Percentiles rank a stretch among this genome's conserved stretches.
These are phyloP conservation scores for Limnephilus marmoratus DNA, from an alignment of 2,888 invertebrate genomes.

Conservation along the genomic window DNA sequence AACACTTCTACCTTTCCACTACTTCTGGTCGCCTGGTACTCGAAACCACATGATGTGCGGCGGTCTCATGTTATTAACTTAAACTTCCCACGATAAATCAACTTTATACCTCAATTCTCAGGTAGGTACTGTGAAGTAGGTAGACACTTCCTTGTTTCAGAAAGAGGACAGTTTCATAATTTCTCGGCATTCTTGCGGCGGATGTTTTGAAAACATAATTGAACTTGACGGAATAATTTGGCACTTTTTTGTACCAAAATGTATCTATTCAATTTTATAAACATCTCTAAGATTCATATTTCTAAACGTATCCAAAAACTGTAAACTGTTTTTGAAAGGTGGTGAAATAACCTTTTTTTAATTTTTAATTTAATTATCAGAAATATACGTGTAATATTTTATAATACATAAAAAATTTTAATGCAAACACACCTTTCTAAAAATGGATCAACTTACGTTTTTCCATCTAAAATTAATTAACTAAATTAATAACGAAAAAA, in stretches of 20 bases:
- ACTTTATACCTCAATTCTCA: neutral
- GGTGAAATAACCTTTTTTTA: too few relatives aligned
- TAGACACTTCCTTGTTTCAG: neutral
- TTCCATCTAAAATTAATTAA: too few relatives aligned
- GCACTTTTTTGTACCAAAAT: neutral
- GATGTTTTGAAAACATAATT: neutral
- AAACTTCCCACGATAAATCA: neutral
- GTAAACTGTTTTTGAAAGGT: too few relatives aligned
- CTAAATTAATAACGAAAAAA: too few relatives aligned
- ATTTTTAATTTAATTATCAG: too few relatives aligned
- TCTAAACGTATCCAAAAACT: too few relatives aligned
- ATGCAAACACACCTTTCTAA: too few relatives aligned
- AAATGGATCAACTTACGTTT: too few relatives aligned
- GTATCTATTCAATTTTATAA: too few relatives aligned
- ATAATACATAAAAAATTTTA: too few relatives aligned
- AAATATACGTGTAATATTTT: too few relatives aligned
- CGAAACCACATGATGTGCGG: neutral
- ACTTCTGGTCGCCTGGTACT: neutral
- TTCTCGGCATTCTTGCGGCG: neutral
- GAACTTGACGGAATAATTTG: neutral
- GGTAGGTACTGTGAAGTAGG: neutral
- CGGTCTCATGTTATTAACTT: neutral
- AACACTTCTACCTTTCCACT: neutral
- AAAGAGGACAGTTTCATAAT: neutral
- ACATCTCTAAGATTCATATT: too few relatives aligned